A percentile compares a stretch with the other conserved stretches of the same genome.
These are phyloP conservation scores for Lagopus leucura DNA, from an alignment of 2,113 vertebrate genomes.

Conservation along the genomic window DNA sequence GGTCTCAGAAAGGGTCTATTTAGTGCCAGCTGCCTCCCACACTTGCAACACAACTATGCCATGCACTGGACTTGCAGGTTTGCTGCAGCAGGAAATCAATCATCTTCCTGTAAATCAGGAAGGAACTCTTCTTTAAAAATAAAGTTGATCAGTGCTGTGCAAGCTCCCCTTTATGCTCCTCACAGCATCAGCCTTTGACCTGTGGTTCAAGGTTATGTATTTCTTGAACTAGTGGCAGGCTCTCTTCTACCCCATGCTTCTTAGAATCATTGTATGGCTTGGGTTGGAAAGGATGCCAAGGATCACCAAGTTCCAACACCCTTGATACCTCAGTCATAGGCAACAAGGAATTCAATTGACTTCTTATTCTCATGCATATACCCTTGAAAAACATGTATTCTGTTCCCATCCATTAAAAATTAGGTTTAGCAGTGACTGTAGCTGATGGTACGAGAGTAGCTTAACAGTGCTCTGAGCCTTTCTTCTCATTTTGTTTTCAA, in stretches of 20 bases:
- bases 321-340: not conserved
- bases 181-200: not conserved
- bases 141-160: not conserved
- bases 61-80: rapidly evolving
- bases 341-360: not conserved
- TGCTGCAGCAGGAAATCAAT: rapidly evolving
- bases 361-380: not conserved
- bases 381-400: not conserved
- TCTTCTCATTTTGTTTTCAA: not conserved
- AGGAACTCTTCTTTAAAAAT: not conserved
- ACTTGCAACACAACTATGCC: not conserved
- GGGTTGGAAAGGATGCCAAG: too few relatives aligned
- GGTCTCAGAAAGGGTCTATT: not conserved
- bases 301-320: too few relatives aligned
- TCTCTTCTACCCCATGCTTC: not conserved
- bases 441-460: not conserved
- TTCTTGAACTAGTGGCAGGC: not conserved
- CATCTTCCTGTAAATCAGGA: not conserved
- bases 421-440: not conserved
- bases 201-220: not conserved
- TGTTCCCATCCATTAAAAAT: not conserved
- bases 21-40: not conserved
- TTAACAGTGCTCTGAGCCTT: not conserved
- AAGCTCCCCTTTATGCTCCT: not conserved
- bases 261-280: not conserved